Base-by-base conservation (phyloP, 30 jellyfish, hydroid and myxozoan genomes). In the Sanderia malayensis region DNA sequence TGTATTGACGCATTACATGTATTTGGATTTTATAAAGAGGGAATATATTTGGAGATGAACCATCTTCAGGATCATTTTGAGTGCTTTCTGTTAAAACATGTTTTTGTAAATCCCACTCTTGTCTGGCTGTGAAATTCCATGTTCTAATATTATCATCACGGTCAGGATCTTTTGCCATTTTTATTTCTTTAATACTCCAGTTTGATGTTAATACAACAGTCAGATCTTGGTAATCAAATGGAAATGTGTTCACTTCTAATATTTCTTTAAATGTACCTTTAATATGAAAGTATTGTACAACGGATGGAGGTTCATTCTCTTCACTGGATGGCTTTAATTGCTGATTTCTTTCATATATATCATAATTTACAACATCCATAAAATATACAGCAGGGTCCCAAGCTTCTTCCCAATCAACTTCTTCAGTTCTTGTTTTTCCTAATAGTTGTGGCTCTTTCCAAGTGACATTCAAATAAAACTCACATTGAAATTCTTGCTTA, bases 41-140 rank as follows among this genome's bases (percentile, higher is more conserved):
- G 37, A 44, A 66, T 10, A 58, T 20, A 24, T 61, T 65, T 49
- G 70, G 77, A 0, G 91, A 79, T 21, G 91, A 57, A 1, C 83
- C 91, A 23, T 49, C 77, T 79, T 79, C 91, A 0, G 83, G 82
- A 27, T 21, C 22, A 32, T 46, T 79, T 27, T 55, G 69, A 1
- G 91, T 67, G 34, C 83, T 79, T 24, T 68, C 76, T 21, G 68
- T 46, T 15, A 79, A 66, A 24, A 79, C 83, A 52, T 66, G 83
- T 44, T 46, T 58, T 29, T 66, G 82, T 0, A 76, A 57, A 49
- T 76, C 88, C 83, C 83, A 66, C 46, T 66, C 83, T 37, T 67
- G 91, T 24, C 91, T 26, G 0, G 82, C 91, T 0, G 91, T 66
- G 71, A 69, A 79, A 66, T 79, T 79, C 91, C 91, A 79, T 33